A percentile compares a stretch with the other conserved stretches of the same genome.
Evolutionary conservation across 35 echinoderm and acorn worm species (phyloP).

Genomic region (Anneissia japonica): DNA sequence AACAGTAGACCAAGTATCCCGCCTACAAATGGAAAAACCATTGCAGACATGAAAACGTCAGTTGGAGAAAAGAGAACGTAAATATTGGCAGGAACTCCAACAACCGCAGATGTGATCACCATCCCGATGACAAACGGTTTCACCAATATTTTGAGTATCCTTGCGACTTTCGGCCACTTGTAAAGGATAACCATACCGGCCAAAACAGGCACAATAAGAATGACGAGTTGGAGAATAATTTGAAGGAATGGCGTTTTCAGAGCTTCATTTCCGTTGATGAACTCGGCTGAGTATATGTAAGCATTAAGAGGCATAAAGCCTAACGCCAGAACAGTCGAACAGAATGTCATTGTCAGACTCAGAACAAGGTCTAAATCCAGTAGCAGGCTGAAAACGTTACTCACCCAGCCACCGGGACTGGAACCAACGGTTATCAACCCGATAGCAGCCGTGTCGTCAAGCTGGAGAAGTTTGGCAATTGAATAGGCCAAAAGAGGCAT

Average conservation of each 20-base stretch:
- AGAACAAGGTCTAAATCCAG: conserved; percentile 59
- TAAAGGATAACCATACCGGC: conserved; percentile 33
- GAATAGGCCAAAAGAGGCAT: conserved; percentile 49
- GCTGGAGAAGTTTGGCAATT: conserved; percentile 25
- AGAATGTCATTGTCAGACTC: conserved; percentile 74
- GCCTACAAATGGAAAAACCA: conserved; percentile 39
- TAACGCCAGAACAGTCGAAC: conserved; percentile 44
- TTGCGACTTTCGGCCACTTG: conserved; percentile 44
- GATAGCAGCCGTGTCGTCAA: conserved; percentile 33
- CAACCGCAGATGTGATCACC: conserved; percentile 16
- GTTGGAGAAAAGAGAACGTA: conserved; percentile 32
- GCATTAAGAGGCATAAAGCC: conserved; percentile 61
- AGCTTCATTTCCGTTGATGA: conserved; percentile 4
- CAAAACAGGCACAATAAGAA: conserved; percentile 43
- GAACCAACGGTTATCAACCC: conserved; percentile 48
- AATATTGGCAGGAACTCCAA: conserved; percentile 29
- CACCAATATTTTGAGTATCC: conserved; percentile 19
- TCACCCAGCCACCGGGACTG: conserved; percentile 67
- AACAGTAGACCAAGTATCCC: conserved; percentile 45
- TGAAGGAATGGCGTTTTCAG: conserved; percentile 37
- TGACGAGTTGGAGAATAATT: conserved; percentile 33
- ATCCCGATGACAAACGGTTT: conserved; percentile 23
- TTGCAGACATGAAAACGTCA: not conserved
- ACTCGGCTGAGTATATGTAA: conserved; percentile 47
- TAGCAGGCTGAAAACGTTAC: conserved; percentile 59